Conservation (phyloP, 2,113 vertebrate species). For the Craseonycteris thonglongyai region DNA sequence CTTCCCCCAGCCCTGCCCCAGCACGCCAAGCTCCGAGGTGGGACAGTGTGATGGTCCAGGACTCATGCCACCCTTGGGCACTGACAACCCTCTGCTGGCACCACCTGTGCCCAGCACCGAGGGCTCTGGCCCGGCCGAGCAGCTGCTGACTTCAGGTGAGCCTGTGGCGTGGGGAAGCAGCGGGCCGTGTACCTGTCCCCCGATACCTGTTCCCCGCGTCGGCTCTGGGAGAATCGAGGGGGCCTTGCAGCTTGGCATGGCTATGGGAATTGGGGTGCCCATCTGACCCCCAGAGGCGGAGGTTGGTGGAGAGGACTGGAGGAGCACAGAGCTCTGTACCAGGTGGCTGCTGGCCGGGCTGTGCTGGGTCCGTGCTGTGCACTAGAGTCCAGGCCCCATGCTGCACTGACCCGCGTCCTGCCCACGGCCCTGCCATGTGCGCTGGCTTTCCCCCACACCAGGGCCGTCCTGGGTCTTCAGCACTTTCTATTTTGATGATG, state of each 20-base stretch:
- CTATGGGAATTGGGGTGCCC: neutral
- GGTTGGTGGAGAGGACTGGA: neutral
- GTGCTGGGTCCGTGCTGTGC: accelerated
- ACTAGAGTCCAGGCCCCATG: accelerated
- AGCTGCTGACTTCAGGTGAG: constrained; percentile 93
- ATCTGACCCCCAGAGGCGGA: neutral
- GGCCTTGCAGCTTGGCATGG: accelerated
- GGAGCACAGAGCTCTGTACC: neutral
- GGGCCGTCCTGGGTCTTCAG: too few relatives aligned
- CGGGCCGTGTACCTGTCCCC: accelerated
- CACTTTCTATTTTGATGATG: accelerated
- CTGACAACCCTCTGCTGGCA: constrained; percentile 85
- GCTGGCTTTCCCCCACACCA: accelerated
- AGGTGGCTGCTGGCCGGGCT: accelerated
- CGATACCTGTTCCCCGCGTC: neutral
- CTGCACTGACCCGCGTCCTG: accelerated
- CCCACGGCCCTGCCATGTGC: accelerated
- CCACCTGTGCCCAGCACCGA: constrained; percentile 80
- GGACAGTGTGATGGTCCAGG: constrained; percentile 82
- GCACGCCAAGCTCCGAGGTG: constrained; percentile 87
- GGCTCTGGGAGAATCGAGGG: neutral
- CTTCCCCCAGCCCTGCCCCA: constrained; percentile 82
- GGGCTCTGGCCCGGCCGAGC: constrained; percentile 77
- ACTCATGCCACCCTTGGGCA: constrained; percentile 66
- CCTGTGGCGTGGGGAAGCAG: accelerated